These are phyloP conservation scores for Clostera curtula DNA, from an alignment of 2,888 invertebrate species.

Conservation along the genomic window DNA sequence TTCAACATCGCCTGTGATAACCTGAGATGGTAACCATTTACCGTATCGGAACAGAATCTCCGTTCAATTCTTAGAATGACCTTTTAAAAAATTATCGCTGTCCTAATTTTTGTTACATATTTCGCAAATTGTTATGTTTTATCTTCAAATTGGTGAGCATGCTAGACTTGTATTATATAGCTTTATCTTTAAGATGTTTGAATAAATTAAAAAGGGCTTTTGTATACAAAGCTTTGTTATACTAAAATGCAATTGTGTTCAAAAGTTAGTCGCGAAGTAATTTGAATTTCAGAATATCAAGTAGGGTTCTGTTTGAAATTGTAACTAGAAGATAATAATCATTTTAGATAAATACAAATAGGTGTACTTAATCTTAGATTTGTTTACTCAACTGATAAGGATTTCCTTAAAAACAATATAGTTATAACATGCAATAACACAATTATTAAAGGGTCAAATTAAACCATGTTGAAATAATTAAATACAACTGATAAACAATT, in stretches of 20 bases:
- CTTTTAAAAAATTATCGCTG: conserved; percentile 16
- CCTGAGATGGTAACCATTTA: conserved; percentile 21
- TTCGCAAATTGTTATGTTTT: conserved; percentile 8
- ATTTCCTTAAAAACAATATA: too few species aligned
- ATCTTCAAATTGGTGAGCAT: conserved; percentile 4
- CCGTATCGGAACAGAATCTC: conserved; percentile 22
- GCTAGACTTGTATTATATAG: conserved; percentile 9
- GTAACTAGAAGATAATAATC: conserved; percentile 24
- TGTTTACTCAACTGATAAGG: too few species aligned
- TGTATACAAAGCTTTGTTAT: conserved; percentile 49
- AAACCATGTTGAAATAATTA: too few species aligned
- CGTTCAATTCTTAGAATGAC: conserved; percentile 17
- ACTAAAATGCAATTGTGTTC: conserved; percentile 51
- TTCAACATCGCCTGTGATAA: conserved; percentile 23
- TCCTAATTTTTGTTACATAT: conserved; percentile 15
- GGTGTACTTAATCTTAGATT: too few species aligned
- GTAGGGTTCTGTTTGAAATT: conserved; percentile 33
- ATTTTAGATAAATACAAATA: conserved; percentile 23
- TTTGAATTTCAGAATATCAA: conserved; percentile 68
- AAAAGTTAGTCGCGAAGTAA: conserved; percentile 53
- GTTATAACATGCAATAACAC: too few species aligned
- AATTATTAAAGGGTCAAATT: too few species aligned
- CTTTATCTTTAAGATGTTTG: conserved; percentile 16
- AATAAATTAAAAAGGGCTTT: conserved; percentile 42
- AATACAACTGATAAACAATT: too few species aligned